Evolutionary conservation across 2,113 vertebrate species (phyloP), one percentile per base, ranked within the genome.

Genomic region (Dolichallabes microphthalmus): DNA sequence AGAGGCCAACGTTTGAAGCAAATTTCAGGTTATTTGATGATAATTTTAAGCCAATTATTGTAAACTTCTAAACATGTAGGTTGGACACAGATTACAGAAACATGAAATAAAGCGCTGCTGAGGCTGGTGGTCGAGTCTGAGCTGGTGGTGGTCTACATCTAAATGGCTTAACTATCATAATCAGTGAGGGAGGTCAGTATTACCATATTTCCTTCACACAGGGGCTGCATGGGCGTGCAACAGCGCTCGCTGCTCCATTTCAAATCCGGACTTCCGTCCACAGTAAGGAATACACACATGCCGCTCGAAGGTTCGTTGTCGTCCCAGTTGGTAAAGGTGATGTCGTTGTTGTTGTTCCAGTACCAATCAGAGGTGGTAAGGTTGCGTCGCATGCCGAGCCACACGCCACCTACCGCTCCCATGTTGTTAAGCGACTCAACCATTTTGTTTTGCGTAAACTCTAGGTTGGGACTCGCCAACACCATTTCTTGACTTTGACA

Each of bases 351-450:
- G 45, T 27, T 88, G 0, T 91, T 57, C 94, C 94, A 94, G 91
- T 94, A 94, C 93, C 93, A 95, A 2, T 87, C 25, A 0, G 90
- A 90, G 0, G 61, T 89, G 53, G 57, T 14, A 3, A 93, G 87
- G 86, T 86, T 88, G 0, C 90, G 91, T 0, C 94, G 91, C 89
- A 94, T 82, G 60, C 93, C 91, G 22, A 95, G 91, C 94, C 94
- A 95, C 11, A 80, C 86, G 1, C 81, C 7, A 13, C 12, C 71
- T 4, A 0, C 10, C 22, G 13, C 3, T 0, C 1, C 1, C 4
- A 3, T 0, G 0, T 9, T 1, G 5, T 0, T 1, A 0, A 93
- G 79, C 6, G 25, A 57, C 0, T 0, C 0, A 53, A 11, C 60
- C 58, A 92, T 22, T 0, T 85, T 85, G 0, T 0, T 2, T 39